Base-by-base conservation (phyloP, 2,888 invertebrate species). In the Rhogogaster chlorosoma region DNA sequence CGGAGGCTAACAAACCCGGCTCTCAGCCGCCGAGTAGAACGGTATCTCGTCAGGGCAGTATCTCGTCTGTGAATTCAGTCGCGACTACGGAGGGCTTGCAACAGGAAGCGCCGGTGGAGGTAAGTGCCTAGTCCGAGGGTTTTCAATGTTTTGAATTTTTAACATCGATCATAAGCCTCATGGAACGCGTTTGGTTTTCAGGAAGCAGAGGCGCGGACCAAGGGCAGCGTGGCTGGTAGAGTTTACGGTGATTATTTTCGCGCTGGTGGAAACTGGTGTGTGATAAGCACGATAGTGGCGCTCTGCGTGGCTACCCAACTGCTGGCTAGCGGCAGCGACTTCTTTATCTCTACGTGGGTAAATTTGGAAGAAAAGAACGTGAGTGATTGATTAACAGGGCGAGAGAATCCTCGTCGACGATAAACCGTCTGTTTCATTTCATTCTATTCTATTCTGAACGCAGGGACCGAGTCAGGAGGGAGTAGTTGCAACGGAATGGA, bases 281-380 rank as follows among this genome's bases (percentile, higher is more conserved):
- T 96, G 4, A 95, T 96, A 53, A 88, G 94, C 26, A 91, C 95
- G 0, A 95, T 97, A 93, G 87, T 96, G 4, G 73, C 95, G 2
- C 94, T 96, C 42, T 97, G 96, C 87, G 88, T 96, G 29, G 86
- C 96, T 0, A 95, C 97, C 0, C 98, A 98, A 93, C 89, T 95
- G 7, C 93, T 96, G 61, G 97, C 96, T 1, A 97, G 97, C 12
- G 95, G 95, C 7, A 95, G 96, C 0, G 98, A 98, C 92, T 97
- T 96, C 94, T 98, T 97, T 94, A 95, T 97, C 9, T 95, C 96
- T 7, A 96, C 95, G 90, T 98, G 97, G 97, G 93, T 93, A 38
- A 90, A 91, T n/a, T 87, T 91, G 87, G 93, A 93, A 85, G 91
- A 92, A 49, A 85, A 80, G 15, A 87, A 85, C 26, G 92, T 92